Evolutionary conservation across 1,140 invertebrate species (phyloP).

Genomic region (Papilio xuthus): DNA sequence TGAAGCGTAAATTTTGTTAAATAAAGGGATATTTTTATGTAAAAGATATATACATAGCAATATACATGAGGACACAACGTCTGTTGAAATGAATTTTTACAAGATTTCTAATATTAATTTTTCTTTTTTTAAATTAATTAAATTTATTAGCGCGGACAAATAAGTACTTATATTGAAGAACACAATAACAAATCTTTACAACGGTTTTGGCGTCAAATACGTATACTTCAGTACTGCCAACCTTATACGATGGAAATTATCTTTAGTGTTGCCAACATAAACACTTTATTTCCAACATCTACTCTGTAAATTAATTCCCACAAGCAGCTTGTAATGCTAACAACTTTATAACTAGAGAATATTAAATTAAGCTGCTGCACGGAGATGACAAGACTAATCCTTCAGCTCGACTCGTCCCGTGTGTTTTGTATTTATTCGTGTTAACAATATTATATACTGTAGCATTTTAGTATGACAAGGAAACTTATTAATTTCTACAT

Average conservation of each 20-base stretch:
- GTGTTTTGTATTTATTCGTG: not conserved
- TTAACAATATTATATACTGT: not conserved
- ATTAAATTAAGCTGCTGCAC: constrained; percentile 12
- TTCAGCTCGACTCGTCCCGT: not conserved
- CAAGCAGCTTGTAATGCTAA: constrained; percentile 16
- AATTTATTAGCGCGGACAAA: no score
- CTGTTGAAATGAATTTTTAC: no score
- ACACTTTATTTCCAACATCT: not conserved
- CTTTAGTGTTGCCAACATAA: not conserved
- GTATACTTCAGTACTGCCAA: not conserved
- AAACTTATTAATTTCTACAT: not conserved
- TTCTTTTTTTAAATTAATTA: no score
- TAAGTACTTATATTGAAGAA: no score
- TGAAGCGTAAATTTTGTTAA: not conserved
- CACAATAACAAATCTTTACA: no score
- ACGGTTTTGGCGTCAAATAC: not conserved
- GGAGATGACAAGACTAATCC: constrained; percentile 1
- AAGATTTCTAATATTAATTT: no score
- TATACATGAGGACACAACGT: no score
- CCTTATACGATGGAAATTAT: not conserved
- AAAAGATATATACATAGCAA: not conserved
- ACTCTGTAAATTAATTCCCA: not conserved
- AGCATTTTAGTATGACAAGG: not conserved
- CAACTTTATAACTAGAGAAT: constrained; percentile 20
- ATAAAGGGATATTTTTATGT: not conserved